A percentile compares a stretch with the other conserved stretches of the same genome.
These are phyloP conservation scores for Pseudomyrmex gracilis DNA, from an alignment of 1,140 invertebrate species.

Conservation along the genomic window DNA sequence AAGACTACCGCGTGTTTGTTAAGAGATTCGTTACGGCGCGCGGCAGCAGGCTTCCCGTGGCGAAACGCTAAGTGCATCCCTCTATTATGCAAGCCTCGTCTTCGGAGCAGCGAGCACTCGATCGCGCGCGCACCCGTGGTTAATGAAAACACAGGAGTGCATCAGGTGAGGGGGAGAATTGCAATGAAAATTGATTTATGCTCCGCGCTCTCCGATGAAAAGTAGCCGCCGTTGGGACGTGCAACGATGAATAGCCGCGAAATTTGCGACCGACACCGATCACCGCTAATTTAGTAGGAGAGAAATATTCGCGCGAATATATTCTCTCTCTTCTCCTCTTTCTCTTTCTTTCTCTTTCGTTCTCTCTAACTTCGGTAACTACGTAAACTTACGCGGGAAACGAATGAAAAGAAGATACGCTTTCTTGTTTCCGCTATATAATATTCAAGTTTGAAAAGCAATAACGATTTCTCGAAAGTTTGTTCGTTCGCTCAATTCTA, in stretches of 20 bases:
- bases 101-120: conserved; percentile 55
- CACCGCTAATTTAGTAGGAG: not conserved
- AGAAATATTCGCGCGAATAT: not conserved
- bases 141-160: conserved; percentile 69
- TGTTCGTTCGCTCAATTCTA: conserved; percentile 3
- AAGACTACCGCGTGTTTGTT: conserved; percentile 81
- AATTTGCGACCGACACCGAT: not conserved
- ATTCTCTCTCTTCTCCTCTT: no score
- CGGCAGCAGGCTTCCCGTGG: conserved; percentile 78
- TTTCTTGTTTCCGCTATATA: not conserved
- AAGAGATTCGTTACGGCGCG: conserved; percentile 80
- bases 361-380: not conserved
- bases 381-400: not conserved
- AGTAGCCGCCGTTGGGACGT: not conserved
- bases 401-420: not conserved
- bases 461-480: not conserved
- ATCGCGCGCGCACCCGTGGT: conserved; percentile 54
- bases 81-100: conserved; percentile 78
- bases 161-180: conserved; percentile 19
- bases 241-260: not conserved
- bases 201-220: conserved; percentile 29
- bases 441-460: conserved; percentile 32
- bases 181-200: conserved; percentile 70
- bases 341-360: no score
- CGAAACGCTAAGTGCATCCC: conserved; percentile 82